These are phyloP conservation scores for Lepidotrigona ventralis DNA, from an alignment of 1,140 invertebrate species.

Conservation along the genomic window DNA sequence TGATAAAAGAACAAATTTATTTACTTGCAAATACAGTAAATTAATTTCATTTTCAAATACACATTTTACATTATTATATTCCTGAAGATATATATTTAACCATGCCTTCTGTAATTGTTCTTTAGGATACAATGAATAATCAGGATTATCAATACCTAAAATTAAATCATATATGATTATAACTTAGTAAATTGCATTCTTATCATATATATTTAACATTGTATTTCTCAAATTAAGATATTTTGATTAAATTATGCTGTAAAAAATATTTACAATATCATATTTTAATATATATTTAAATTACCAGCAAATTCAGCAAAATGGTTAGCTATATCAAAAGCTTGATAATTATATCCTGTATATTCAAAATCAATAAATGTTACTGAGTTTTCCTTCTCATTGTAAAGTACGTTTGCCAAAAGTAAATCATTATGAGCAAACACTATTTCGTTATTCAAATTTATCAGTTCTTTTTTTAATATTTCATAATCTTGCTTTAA, in stretches of 20 bases:
- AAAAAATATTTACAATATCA: background rate
- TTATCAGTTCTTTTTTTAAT: conserved; percentile 84
- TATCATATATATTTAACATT: background rate
- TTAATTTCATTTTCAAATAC: conserved; percentile 84
- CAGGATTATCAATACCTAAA: conserved; percentile 86
- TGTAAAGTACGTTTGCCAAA: conserved; percentile 95
- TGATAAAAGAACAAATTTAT: conserved; percentile 89
- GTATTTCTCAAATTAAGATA: background rate
- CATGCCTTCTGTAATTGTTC: conserved; percentile 90
- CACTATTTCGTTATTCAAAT: conserved; percentile 89
- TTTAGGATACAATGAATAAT: conserved; percentile 90
- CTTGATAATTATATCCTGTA: conserved; percentile 95
- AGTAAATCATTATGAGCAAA: conserved; percentile 99
- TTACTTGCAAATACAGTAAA: conserved; percentile 87
- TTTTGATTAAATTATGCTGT: background rate
- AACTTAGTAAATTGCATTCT: conserved; percentile 1
- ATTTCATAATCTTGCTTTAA: conserved; percentile 86
- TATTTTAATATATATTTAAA: conserved; percentile 41
- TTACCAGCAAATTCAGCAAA: conserved; percentile 98
- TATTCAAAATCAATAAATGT: conserved; percentile 99
- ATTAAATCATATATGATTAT: conserved; percentile 36
- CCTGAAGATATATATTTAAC: conserved; percentile 88
- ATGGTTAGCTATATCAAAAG: conserved; percentile 98
- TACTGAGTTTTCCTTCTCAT: conserved; percentile 86
- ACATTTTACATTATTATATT: conserved; percentile 80